phyloP scores from a whole-genome alignment of 2,888 invertebrate species.

The Melinopterus prodromus region DNA sequence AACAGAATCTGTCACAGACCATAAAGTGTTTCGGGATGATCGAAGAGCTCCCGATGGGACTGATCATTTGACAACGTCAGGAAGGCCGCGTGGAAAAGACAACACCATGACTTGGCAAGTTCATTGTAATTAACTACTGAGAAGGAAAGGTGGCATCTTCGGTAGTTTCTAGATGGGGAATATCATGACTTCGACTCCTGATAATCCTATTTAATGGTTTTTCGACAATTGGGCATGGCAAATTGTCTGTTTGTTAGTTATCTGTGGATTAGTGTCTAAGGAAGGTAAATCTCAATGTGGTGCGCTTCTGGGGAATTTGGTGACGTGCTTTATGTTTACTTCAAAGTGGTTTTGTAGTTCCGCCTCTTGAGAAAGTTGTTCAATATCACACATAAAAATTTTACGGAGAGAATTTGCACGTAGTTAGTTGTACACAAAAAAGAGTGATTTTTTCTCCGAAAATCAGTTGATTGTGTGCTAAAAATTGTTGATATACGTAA shows the following conservation, averaged over 20 bases:
- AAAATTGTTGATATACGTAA: too few relatives aligned
- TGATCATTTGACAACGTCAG: not conserved
- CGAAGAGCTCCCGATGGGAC: not conserved
- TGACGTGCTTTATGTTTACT: too few relatives aligned
- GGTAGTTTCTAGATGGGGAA: not conserved
- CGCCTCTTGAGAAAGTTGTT: too few relatives aligned
- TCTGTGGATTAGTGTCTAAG: too few relatives aligned
- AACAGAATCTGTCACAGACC: not conserved
- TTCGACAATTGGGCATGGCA: not conserved
- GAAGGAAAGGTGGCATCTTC: not conserved
- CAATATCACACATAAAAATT: too few relatives aligned
- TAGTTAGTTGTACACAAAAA: too few relatives aligned
- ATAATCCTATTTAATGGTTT: not conserved
- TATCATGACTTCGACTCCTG: not conserved
- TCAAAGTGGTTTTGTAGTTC: too few relatives aligned
- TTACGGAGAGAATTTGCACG: too few relatives aligned
- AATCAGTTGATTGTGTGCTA: too few relatives aligned
- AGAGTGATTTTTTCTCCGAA: too few relatives aligned
- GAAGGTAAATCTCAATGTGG: too few relatives aligned
- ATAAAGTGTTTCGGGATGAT: not conserved
- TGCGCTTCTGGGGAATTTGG: too few relatives aligned
- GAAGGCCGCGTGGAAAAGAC: not conserved
- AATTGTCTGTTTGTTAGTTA: not conserved
- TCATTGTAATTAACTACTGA: not conserved
- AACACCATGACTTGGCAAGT: not conserved